Evolutionary conservation across 2,888 invertebrate genomes (phyloP).

Genomic region (Portevinia maculata): DNA sequence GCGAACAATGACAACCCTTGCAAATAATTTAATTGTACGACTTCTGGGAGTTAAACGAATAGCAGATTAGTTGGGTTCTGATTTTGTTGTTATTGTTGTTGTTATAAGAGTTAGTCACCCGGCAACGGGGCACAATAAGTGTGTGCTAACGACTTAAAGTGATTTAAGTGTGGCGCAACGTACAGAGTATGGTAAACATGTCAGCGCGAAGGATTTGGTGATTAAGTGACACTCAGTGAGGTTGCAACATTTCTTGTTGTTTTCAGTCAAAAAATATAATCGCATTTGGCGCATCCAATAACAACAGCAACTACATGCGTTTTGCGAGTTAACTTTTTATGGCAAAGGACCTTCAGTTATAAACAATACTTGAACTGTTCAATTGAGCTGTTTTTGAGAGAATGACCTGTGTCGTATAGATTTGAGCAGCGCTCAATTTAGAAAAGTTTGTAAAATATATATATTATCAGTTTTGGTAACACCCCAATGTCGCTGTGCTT

Average conservation of each 20-base stretch:
- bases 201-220: constrained; percentile 58
- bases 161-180: constrained; percentile 65
- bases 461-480: too few species aligned
- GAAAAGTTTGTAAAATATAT: too few species aligned
- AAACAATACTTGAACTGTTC: too few species aligned
- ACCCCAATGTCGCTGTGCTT: too few species aligned
- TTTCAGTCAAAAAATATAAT: too few species aligned
- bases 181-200: constrained; percentile 68
- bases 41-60: constrained; percentile 70
- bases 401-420: too few species aligned
- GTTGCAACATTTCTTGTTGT: constrained; percentile 25
- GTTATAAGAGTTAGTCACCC: constrained; percentile 7
- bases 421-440: too few species aligned
- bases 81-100: constrained; percentile 42
- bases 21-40: constrained; percentile 70
- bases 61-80: constrained; percentile 62
- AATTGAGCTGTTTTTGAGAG: too few species aligned
- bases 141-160: constrained; percentile 72
- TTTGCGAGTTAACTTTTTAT: too few species aligned
- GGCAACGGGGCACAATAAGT: constrained; percentile 62
- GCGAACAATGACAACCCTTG: constrained; percentile 70
- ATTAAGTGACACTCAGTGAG: constrained; percentile 66
- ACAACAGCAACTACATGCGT: too few species aligned
- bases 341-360: too few species aligned
- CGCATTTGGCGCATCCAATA: too few species aligned